Base-by-base conservation (phyloP, 2,797 vertebrate species). In the Gymnothorax javanicus region DNA sequence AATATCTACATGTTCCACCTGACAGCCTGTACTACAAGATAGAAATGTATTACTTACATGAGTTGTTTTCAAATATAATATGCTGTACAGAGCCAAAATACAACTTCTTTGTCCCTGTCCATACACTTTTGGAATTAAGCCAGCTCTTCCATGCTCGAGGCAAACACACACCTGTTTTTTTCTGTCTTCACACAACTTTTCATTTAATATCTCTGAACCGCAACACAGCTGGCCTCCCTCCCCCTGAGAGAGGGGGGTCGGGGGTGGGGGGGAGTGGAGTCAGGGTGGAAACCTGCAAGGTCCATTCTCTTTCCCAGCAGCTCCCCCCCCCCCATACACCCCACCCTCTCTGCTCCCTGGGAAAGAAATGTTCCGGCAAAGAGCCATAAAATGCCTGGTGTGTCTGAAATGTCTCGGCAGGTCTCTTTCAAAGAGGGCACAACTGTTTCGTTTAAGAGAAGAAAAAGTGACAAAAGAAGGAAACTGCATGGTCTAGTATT, bases 331-430 rank as follows among this genome's bases (percentile, higher is more conserved):
- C 1, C n/a, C 58, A 20, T 43, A 43, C 33, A 43, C 27, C 56
- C 27, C 58, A 8, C 8, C 62, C 43, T 17, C 73, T 43, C 59
- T 50, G 23, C 56, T 62, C 33, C 59, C 33, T 84, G 83, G 43
- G 83, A 64, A 84, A 84, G 33, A 64, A 84, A 84, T 84, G 83
- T 84, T 64, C n/a, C 8, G 1, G 23, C 58, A 84, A 84, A 83
- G 57, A 60, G 58, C 2, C 27, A 20, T 62, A 84, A 84, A 84
- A 84, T 67, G 60, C 17, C 59, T 20, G 33, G 13, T 62, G 58
- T 84, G 59, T 84, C 59, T 20, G 83, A 64, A 84, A 83, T 77
- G 77, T 81, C 83, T 64, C 13, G 33, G 33, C 83, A 84, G 59
- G 59, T 33, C 59, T 67, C 58, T 62, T 84, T 50, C 13, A 25